These are phyloP conservation scores for Stigmatopora argus DNA, from an alignment of 2,113 vertebrate genomes.

Conservation along the genomic window DNA sequence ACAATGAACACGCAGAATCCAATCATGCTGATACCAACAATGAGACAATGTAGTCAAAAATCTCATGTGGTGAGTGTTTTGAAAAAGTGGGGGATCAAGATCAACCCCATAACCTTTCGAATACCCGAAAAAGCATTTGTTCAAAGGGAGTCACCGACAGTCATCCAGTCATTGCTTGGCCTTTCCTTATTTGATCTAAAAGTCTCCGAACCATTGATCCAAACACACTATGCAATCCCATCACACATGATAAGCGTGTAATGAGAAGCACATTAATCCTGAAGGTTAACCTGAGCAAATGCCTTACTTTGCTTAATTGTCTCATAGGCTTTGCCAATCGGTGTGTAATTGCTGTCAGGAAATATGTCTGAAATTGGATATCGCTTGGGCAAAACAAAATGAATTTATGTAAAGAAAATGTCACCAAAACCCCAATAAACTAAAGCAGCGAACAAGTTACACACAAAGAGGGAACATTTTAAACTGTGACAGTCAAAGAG, in stretches of 20 bases:
- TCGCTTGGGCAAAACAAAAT: not conserved
- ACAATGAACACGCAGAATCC: not conserved
- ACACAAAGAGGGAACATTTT: too few relatives aligned
- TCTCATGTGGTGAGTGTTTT: conserved; percentile 15
- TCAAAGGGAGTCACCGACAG: conserved; percentile 46
- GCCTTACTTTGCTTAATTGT: conserved; percentile 70
- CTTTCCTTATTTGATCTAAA: conserved; percentile 66
- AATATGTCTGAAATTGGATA: conserved; percentile 41
- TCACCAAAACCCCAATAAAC: not conserved
- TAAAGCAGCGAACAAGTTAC: too few relatives aligned
- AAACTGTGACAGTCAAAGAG: too few relatives aligned
- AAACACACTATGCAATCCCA: conserved; percentile 62
- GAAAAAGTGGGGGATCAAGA: conserved; percentile 22
- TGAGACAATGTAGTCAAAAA: conserved; percentile 7
- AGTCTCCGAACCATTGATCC: conserved; percentile 54
- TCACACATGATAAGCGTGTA: conserved; percentile 62
- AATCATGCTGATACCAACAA: not conserved
- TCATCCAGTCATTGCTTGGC: conserved; percentile 57
- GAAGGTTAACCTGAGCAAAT: conserved; percentile 64
- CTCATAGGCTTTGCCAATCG: conserved; percentile 53
- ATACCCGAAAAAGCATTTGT: conserved; percentile 52
- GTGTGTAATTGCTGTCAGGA: conserved; percentile 68
- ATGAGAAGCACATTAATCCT: conserved; percentile 68
- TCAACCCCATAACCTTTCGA: conserved; percentile 50
- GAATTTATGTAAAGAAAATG: not conserved